Evolutionary conservation across 2,797 vertebrate species (phyloP).

Genomic region (Eospalax fontanierii): DNA sequence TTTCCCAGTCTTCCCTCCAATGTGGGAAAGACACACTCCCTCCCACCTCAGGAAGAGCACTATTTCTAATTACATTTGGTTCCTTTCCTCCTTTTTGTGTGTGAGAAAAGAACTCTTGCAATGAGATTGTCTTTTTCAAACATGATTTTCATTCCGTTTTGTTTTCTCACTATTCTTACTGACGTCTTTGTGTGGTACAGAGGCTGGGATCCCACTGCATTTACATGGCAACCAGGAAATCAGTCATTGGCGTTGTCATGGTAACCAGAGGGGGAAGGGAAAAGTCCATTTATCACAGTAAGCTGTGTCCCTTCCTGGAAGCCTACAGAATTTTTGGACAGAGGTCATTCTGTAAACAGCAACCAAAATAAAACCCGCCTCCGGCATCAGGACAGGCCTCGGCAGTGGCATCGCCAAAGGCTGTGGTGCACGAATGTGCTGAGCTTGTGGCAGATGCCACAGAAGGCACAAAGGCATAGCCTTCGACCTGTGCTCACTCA

Average conservation of each 20-base stretch:
- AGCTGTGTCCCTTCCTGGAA: conserved; percentile 77
- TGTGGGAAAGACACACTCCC: not conserved
- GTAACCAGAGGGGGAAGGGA: conserved; percentile 88
- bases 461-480: not conserved
- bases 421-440: not conserved
- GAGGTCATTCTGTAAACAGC: conserved; percentile 63
- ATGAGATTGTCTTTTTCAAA: conserved; percentile 66
- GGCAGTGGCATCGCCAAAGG: not conserved
- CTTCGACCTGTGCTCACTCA: not conserved
- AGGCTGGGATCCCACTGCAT: conserved; percentile 77
- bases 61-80: not conserved
- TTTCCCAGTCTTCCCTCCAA: conserved; percentile 15
- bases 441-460: not conserved
- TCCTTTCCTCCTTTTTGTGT: conserved; percentile 34
- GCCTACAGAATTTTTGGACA: conserved; percentile 53
- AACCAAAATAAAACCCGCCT: not conserved
- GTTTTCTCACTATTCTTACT: conserved; percentile 67
- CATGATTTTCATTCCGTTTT: conserved; percentile 58
- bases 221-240: conserved; percentile 90
- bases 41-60: not conserved
- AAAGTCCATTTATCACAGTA: conserved; percentile 87
- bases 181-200: conserved; percentile 81
- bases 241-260: conserved; percentile 91
- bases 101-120: conserved; percentile 23
- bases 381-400: not conserved